Base-by-base conservation (phyloP, 2,797 vertebrate genomes). In the Anisognathus igniventris region DNA sequence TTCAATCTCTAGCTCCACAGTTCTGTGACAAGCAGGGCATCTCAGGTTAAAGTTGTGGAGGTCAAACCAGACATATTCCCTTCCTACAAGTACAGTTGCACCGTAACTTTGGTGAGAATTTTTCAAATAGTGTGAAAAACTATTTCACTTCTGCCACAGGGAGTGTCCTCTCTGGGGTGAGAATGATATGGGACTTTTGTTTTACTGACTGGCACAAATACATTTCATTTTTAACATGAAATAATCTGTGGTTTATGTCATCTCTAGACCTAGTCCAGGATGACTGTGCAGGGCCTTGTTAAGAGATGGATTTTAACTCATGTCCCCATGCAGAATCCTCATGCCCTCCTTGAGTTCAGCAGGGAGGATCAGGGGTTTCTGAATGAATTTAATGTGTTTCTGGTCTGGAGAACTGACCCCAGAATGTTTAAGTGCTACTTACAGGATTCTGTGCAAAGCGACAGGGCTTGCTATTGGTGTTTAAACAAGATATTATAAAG, bases 81-180 rank as follows among this genome's bases (percentile, higher is more conserved):
- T 92, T 97, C 98, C 4, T 98, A 98, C 91, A 98, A 98, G 83
- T 98, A 98, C 93, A 98, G 97, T 95, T 98, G 98, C 82, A 98
- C 98, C 0, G 97, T 98, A 67, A 98, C 98, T 47, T 95, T 98
- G 97, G 97, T 98, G 82, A 98, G 98, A 66, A 28, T 92, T 51
- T 66, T 83, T 74, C 50, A 37, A 23, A 31, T 44, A 17, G 12
- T 80, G 28, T 75, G 47, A 27, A 48, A 48, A 48, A 48, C 25
- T 16, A 48, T 48, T 48, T 48, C 47, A 87, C n/a, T 84, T 48
- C 21, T 1, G 3, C 37, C 8, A 3, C 7, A n/a, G 65, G 66
- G 40, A 51, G 6, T 74, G 50, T 62, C 27, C 27, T 61, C 35
- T 86, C n/a, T 75, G 66, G 54, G 58, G 20, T 51, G 70, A 88